A percentile compares a stretch with the other conserved stretches of the same genome.
These are phyloP conservation scores for Cerastis leucographa DNA, from an alignment of 2,888 invertebrate species.

Conservation along the genomic window DNA sequence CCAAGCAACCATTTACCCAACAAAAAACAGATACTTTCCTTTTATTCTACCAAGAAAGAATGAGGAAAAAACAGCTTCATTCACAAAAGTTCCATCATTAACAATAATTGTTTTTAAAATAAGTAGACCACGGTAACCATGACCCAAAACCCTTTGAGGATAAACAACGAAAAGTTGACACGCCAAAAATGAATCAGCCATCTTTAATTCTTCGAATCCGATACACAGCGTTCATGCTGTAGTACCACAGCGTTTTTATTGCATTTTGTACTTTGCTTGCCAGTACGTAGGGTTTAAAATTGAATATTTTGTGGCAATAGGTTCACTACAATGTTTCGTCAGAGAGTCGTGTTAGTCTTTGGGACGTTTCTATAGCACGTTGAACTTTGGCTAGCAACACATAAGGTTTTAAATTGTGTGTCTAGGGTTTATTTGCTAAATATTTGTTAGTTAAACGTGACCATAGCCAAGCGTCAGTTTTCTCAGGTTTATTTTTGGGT, in stretches of 20 bases:
- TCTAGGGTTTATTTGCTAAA: neutral
- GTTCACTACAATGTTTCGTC: neutral
- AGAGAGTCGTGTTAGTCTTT: neutral
- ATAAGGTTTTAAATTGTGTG: conserved; percentile 9
- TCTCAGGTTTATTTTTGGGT: conserved; percentile 24
- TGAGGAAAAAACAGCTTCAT: conserved; percentile 23
- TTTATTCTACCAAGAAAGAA: conserved; percentile 37
- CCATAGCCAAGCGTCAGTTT: conserved; percentile 21
- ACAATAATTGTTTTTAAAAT: conserved; percentile 37
- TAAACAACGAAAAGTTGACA: conserved; percentile 58
- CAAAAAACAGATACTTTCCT: conserved; percentile 12
- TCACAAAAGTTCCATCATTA: conserved; percentile 40
- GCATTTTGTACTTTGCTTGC: neutral
- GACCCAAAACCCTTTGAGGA: conserved; percentile 62
- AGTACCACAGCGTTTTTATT: neutral
- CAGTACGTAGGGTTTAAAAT: neutral
- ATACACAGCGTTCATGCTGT: conserved; percentile 20
- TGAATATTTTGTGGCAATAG: neutral
- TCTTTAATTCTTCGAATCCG: conserved; percentile 57
- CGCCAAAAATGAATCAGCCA: conserved; percentile 64
- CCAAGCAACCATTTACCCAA: neutral
- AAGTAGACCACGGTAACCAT: conserved; percentile 51
- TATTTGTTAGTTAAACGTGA: conserved; percentile 6
- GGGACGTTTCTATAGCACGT: neutral
- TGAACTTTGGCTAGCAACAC: neutral